A percentile compares a stretch with the other conserved stretches of the same genome.
phyloP scores from a whole-genome alignment of 2,113 vertebrate species.

The Hydropotes inermis region DNA sequence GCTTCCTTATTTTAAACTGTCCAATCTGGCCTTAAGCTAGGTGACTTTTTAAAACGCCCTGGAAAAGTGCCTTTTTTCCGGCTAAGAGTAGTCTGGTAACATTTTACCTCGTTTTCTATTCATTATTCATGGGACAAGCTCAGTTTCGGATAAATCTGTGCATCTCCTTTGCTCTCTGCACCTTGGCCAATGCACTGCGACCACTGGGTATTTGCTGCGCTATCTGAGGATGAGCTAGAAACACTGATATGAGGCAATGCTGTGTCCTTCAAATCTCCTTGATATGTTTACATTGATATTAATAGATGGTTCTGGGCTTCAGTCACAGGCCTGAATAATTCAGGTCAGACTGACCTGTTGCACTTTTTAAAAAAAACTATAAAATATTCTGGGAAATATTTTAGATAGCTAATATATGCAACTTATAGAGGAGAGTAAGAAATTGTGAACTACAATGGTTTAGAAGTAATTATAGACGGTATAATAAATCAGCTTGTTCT shows the following conservation, averaged over 20 bases:
- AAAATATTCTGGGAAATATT: constrained; percentile 43
- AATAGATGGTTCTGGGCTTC: constrained; percentile 61
- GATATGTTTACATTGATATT: constrained; percentile 68
- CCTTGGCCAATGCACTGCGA: neutral
- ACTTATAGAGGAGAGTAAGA: neutral
- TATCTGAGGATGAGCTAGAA: constrained; percentile 31
- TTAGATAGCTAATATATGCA: neutral
- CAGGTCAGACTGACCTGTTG: constrained; percentile 37
- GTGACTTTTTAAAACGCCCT: neutral
- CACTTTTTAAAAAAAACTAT: neutral
- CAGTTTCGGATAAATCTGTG: neutral
- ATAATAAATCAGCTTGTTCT: neutral
- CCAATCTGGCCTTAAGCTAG: neutral
- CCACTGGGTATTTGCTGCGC: neutral
- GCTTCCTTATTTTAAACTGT: neutral
- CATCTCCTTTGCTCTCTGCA: neutral
- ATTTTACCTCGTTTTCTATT: neutral
- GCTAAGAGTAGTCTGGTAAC: neutral
- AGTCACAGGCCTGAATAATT: constrained; percentile 53
- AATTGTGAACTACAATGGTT: neutral
- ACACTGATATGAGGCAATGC: neutral
- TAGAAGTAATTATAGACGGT: neutral
- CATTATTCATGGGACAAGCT: neutral
- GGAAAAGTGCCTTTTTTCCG: neutral
- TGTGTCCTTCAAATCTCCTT: constrained; percentile 52